These are phyloP conservation scores for Tribolium madens DNA, from an alignment of 1,140 invertebrate species.

Conservation along the genomic window DNA sequence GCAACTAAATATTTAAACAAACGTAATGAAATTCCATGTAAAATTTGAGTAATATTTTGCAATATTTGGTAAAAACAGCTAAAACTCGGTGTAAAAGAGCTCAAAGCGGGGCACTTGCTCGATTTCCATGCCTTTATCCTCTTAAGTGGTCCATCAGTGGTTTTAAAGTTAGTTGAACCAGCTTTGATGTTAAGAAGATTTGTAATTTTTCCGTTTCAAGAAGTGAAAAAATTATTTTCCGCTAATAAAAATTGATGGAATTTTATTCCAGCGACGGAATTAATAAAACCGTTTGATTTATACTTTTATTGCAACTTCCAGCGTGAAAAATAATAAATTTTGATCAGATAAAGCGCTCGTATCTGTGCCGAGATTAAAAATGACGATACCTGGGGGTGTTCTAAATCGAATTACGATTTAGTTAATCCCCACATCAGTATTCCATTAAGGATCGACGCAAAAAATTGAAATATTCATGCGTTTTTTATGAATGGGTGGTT, in stretches of 20 bases:
- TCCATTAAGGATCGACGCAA: constrained; percentile 1
- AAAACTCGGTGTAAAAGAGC: background rate
- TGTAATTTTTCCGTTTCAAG: constrained; percentile 4
- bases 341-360: constrained; percentile 31
- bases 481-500: background rate
- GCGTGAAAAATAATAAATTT: constrained; percentile 34
- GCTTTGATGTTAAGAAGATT: constrained; percentile 8
- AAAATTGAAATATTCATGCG: constrained; percentile 22
- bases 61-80: too few relatives aligned
- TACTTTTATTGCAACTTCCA: constrained; percentile 33
- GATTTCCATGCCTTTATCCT: background rate
- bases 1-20: too few relatives aligned
- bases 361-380: constrained; percentile 23
- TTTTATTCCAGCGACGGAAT: constrained; percentile 11
- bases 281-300: constrained; percentile 32
- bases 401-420: constrained; percentile 33
- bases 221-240: background rate
- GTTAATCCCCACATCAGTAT: constrained; percentile 32
- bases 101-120: background rate
- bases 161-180: constrained; percentile 6
- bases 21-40: too few relatives aligned
- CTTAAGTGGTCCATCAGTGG: constrained; percentile 4
- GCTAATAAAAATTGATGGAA: constrained; percentile 8
- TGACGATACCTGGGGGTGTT: constrained; percentile 8
- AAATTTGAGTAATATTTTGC: too few relatives aligned